Evolutionary conservation across 2,888 invertebrate species (phyloP), one percentile per base, ranked within the genome.

Genomic region (Xiphydria camelus): DNA sequence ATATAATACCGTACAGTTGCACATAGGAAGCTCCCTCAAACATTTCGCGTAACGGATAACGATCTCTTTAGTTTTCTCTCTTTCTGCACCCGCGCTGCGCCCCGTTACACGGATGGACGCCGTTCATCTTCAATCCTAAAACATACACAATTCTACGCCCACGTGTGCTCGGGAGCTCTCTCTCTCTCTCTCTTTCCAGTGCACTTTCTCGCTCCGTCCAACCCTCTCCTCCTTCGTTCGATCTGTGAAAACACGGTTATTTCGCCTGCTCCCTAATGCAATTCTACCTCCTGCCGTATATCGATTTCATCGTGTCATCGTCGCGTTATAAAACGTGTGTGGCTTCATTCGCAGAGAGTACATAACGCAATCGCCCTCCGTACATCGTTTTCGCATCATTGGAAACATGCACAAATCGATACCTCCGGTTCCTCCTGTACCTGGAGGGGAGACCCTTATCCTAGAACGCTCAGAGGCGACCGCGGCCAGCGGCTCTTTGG

Each of bases 231-330:
- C n/a, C n/a, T 15, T 44, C 34, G 50, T 51, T 47, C 47, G 43
- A 62, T 60, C 60, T 62, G 60, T 52, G 62, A 62, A 62, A 62
- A 62, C 51, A 62, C 42, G 35, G 53, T 61, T 61, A 58, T 55
- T 58, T 38, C 31, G n/a, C 33, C 41, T 17, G 10, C 31, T 40
- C 49, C 53, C 34, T 5, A 32, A 22, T 48, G 43, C 31, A 17
- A 39, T 36, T 14, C 12, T 23, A 17, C 22, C 19, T 36, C n/a
- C n/a, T n/a, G n/a, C n/a, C n/a, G n/a, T n/a, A n/a, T n/a, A n/a
- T n/a, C n/a, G n/a, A n/a, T n/a, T n/a, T n/a, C n/a, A n/a, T n/a
- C n/a, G n/a, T n/a, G n/a, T n/a, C n/a, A n/a, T n/a, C n/a, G n/a
- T n/a, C n/a, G n/a, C n/a, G n/a, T n/a, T n/a, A n/a, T n/a, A n/a